A percentile compares a stretch with the other conserved stretches of the same genome.
Evolutionary conservation across 23 tunicate genomes (phyloP).

Genomic region (Oikopleura dioica): DNA sequence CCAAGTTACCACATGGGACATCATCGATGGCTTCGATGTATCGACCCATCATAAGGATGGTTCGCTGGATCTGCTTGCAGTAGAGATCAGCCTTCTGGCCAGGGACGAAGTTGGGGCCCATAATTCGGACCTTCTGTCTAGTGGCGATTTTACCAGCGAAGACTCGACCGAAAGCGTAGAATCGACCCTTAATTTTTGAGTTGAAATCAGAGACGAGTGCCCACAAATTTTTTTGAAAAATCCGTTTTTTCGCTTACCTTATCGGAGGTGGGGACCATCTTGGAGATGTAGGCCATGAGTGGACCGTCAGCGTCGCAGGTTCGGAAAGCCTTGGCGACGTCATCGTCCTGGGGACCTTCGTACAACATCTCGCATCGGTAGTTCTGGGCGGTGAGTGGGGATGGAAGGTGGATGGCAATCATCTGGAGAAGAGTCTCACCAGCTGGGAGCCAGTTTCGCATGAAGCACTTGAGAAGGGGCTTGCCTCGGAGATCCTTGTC

Average conservation of each 20-base stretch:
- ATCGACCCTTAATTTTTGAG: no score
- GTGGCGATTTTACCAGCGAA: constrained; percentile 84
- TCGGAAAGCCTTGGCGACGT: constrained; percentile 46
- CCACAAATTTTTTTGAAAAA: no score
- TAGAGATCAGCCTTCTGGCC: constrained; percentile 80
- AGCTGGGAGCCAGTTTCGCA: constrained; percentile 97
- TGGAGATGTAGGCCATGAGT: constrained; percentile 68
- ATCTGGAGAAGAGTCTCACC: constrained; percentile 92
- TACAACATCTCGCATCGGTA: constrained; percentile 73
- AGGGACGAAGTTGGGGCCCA: constrained; percentile 73
- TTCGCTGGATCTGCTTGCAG: constrained; percentile 77
- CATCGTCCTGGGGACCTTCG: constrained; percentile 85
- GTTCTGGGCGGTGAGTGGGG: constrained; percentile 77
- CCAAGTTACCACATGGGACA: constrained; percentile 90
- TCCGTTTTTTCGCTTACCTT: no score
- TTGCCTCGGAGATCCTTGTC: constrained; percentile 50
- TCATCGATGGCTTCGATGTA: constrained; percentile 93
- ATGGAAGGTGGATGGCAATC: constrained; percentile 98
- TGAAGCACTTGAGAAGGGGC: constrained; percentile 46
- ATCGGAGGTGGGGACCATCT: constrained; percentile 95
- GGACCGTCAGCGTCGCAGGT: constrained; percentile 72
- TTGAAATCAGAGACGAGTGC: no score
- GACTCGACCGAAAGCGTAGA: constrained; percentile 94
- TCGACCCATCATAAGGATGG: constrained; percentile 98
- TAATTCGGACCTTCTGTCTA: constrained; percentile 84